A percentile compares a stretch with the other conserved stretches of the same genome.
These are phyloP conservation scores for Caenorhabditis doughertyi DNA, from an alignment of 2,888 invertebrate genomes.

Conservation along the genomic window DNA sequence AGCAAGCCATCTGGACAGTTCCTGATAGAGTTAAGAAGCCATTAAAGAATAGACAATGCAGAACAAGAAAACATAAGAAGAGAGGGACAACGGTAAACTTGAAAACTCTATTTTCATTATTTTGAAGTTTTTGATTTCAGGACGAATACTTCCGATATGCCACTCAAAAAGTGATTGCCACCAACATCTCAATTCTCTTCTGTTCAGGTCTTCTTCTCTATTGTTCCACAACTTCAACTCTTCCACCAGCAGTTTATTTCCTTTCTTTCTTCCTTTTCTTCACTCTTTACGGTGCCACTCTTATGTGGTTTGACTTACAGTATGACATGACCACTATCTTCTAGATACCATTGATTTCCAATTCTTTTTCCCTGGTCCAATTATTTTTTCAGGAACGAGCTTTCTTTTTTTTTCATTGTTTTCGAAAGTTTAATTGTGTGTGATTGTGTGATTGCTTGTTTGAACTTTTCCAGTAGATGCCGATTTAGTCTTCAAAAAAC, in stretches of 20 bases:
- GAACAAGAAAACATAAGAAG: constrained; percentile 76
- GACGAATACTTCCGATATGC: constrained; percentile 81
- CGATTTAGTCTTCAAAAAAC: constrained; percentile 17
- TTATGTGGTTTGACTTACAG: constrained; percentile 81
- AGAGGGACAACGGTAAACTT: constrained; percentile 72
- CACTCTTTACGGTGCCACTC: constrained; percentile 72
- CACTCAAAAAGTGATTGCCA: constrained; percentile 78
- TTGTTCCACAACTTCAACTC: constrained; percentile 69
- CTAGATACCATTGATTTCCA: constrained; percentile 21
- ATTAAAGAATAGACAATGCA: constrained; percentile 78
- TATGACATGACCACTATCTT: constrained; percentile 80
- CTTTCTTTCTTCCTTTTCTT: constrained; percentile 75
- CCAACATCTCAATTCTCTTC: constrained; percentile 70
- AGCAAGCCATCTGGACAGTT: constrained; percentile 72
- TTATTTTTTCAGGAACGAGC: constrained; percentile 46
- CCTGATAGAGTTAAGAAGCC: constrained; percentile 78
- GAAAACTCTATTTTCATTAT: not conserved
- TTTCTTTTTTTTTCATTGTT: constrained; percentile 13
- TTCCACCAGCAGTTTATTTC: constrained; percentile 74
- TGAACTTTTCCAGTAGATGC: constrained; percentile 22
- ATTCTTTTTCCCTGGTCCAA: constrained; percentile 18
- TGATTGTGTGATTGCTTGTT: constrained; percentile 15
- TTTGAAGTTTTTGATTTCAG: constrained; percentile 66
- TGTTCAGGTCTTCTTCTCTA: constrained; percentile 72
- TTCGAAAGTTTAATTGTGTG: too few species aligned